Base-by-base conservation (phyloP, 2,113 vertebrate genomes). In the Marcusenius ussheri region DNA sequence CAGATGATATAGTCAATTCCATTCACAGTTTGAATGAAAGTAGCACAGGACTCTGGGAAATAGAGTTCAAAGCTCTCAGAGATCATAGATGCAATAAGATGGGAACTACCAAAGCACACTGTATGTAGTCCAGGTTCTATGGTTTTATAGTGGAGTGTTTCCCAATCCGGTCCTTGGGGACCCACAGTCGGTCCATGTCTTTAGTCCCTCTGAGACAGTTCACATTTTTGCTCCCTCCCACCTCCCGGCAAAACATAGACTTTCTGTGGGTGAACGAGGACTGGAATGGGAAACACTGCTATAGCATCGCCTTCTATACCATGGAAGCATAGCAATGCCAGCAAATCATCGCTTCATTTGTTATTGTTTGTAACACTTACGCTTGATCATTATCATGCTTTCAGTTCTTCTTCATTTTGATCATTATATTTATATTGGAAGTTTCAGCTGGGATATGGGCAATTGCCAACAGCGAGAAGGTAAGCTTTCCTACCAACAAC, bases 401-500 rank as follows among this genome's bases (percentile, higher is more conserved):
- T 13, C 89, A 99, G 98, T 99, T 99, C 95, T 99, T 99, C 91
- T 1, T 96, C 92, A 99, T 98, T 95, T 97, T 99, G 80, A 94
- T 99, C 9, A 83, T 99, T 94, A 98, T 99, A 93, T 98, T 99
- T 90, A 97, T 96, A 53, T 95, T 96, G 83, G 98, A 99, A 93
- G 96, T 99, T 84, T 98, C 98, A 15, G 98, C 97, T 17, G 98
- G 97, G 1, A 96, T 98, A 94, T 99, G 97, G 98, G 98, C 97
- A 27, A 96, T 99, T 84, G 94, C 96, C 77, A 98, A 99, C 92
- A 97, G 96, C 91, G 95, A 97, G 0, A 94, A 92, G 96, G 98
- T 99, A 94, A 27, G 89, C 39, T 4, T 66, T n/a, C 45, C 39
- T 9, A 15, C 35, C 21, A 35, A 45, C n/a, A 84, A 35, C 19